Base-by-base conservation (phyloP, 2,797 vertebrate genomes). In the Prionace glauca region DNA sequence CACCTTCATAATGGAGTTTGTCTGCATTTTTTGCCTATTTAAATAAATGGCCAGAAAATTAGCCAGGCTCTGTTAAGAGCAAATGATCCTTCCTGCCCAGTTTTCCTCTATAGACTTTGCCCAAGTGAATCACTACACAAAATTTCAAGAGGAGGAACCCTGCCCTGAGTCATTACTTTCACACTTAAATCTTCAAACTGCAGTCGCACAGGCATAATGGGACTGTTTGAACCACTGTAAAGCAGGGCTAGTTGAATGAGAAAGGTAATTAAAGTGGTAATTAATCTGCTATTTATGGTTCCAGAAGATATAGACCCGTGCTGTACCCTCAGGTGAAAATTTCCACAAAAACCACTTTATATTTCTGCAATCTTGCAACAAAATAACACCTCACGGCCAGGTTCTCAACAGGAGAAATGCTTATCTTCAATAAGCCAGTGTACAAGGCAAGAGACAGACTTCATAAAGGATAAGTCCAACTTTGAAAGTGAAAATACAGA, bases 231-330 rank as follows among this genome's bases (percentile, higher is more conserved):
- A 88, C 12, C 86, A 88, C 50, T 60, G 16, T 11, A 60, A 88
- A 32, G 29, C 11, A 88, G 22, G 22, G 12, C 50, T 60, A 26
- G 22, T 32, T 60, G 26, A 60, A 88, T 88, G 45, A 29, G 60
- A 88, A 60, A 88, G 86, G 26, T 56, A 88, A 88, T 56, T 88
- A 88, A 88, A 32, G 56, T 60, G 50, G 26, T 26, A 60, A 88
- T 88, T 88, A 88, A 88, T 88, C 86, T 88, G 26, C 20, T 88
- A 60, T 88, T 88, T 88, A 56, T 56, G 81, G 81, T 84, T 24
- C 81, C 41, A 84, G 41, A 45, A 84, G 81, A 84, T 84, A 84
- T 22, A 84, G 81, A 84, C 41, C 8, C 45, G 36, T 84, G 41
- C 81, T 84, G 81, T 84, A 84, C 81, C 81, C 81, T 24, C 18